Conservation (phyloP, 2,113 vertebrate species). For the Archocentrus centrarchus region DNA sequence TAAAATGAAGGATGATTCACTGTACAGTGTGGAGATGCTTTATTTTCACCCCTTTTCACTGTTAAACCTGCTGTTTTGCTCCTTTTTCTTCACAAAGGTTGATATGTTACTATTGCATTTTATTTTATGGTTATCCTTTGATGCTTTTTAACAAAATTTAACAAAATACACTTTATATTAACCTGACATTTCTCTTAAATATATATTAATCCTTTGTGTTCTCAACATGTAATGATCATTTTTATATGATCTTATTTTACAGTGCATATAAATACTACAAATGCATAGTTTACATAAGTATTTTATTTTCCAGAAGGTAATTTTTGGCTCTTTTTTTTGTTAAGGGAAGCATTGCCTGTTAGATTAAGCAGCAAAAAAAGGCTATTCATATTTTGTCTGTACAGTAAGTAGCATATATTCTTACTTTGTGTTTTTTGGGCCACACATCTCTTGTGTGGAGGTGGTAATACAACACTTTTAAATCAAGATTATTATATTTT, state of each 20-base stretch:
- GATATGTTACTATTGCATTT: constrained; percentile 61
- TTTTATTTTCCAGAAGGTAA: not conserved
- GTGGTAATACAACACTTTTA: constrained; percentile 11
- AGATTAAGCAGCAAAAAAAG: not conserved
- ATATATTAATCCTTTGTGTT: constrained; percentile 22
- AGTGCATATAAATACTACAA: constrained; percentile 36
- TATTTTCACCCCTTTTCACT: constrained; percentile 72
- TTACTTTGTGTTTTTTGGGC: constrained; percentile 3
- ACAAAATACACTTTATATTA: constrained; percentile 43
- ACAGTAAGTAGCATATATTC: constrained; percentile 22
- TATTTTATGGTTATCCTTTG: constrained; percentile 57
- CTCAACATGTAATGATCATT: constrained; percentile 8
- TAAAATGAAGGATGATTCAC: constrained; percentile 81
- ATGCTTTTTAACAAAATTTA: constrained; percentile 32
- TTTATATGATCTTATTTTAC: constrained; percentile 24
- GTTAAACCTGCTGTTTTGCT: constrained; percentile 64
- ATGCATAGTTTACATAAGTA: constrained; percentile 43
- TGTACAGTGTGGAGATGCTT: constrained; percentile 75
- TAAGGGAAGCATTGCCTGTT: not conserved
- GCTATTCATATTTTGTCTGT: not conserved
- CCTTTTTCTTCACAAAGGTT: constrained; percentile 74
- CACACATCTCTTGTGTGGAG: not conserved
- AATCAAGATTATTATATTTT: not conserved
- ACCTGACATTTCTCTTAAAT: constrained; percentile 26
- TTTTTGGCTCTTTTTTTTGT: constrained; percentile 5